These are phyloP conservation scores for Ailuropoda melanoleuca DNA, from an alignment of 2,113 vertebrate genomes.

Conservation along the genomic window DNA sequence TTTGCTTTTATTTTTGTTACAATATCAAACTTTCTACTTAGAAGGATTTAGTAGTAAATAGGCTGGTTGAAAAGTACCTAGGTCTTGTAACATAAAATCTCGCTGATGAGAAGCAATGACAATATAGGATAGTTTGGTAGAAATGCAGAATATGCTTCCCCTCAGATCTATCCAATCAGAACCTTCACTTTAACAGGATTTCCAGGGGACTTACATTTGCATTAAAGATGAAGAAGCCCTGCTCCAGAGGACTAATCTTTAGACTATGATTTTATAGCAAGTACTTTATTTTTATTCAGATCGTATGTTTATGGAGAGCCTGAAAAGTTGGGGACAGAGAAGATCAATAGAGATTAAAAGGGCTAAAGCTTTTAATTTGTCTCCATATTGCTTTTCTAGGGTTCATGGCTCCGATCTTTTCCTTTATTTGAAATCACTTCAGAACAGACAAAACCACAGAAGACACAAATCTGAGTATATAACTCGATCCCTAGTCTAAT, in stretches of 20 bases:
- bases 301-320: background rate
- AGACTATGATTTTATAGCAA: background rate
- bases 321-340: fast-evolving
- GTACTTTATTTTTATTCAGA: background rate
- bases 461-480: conserved; percentile 6
- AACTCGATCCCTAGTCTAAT: background rate
- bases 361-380: background rate
- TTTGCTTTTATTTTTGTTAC: background rate
- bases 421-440: conserved; percentile 17
- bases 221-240: background rate
- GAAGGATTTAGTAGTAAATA: background rate
- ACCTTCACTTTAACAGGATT: background rate
- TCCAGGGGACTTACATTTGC: background rate
- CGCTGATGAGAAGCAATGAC: background rate
- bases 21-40: background rate
- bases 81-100: background rate
- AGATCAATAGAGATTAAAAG: background rate
- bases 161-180: background rate
- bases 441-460: background rate
- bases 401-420: background rate
- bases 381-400: background rate
- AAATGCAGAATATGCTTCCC: background rate
- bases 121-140: background rate
- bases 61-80: background rate
- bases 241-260: background rate